Conservation (phyloP, 2,888 invertebrate species). For the Serripes groenlandicus region DNA sequence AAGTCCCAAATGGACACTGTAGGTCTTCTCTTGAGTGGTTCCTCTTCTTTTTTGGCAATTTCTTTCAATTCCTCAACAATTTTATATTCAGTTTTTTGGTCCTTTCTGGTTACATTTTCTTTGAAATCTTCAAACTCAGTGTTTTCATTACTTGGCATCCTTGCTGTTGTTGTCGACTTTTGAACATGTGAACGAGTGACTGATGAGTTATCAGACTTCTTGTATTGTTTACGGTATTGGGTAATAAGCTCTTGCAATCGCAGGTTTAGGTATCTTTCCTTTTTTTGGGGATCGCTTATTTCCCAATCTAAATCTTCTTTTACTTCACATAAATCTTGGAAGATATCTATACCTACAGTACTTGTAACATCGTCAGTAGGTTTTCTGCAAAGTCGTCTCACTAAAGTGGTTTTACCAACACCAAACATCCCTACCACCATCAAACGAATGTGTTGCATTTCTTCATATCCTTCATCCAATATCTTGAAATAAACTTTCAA, state of each 20-base stretch:
- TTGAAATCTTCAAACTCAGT: not conserved
- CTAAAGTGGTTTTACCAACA: not conserved
- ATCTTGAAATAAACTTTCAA: not conserved
- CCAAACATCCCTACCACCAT: not conserved
- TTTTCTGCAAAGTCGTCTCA: not conserved
- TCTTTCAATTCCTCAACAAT: not conserved
- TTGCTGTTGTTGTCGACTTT: not conserved
- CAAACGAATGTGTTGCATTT: not conserved
- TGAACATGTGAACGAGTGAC: not conserved
- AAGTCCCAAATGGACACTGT: constrained; percentile 55
- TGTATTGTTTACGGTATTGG: not conserved
- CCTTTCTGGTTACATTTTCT: not conserved
- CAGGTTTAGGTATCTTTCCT: not conserved
- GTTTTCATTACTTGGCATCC: not conserved
- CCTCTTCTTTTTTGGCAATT: not conserved
- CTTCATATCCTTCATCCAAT: not conserved
- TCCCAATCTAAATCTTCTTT: not conserved
- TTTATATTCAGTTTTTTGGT: not conserved
- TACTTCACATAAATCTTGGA: not conserved
- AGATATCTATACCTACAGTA: not conserved
- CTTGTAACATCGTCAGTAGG: not conserved
- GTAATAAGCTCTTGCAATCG: not conserved
- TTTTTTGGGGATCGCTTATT: not conserved
- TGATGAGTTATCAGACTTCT: not conserved
- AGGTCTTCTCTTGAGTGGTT: not conserved